phyloP scores from a whole-genome alignment of 2,888 invertebrate genomes.

The Clepsis dumicolana region DNA sequence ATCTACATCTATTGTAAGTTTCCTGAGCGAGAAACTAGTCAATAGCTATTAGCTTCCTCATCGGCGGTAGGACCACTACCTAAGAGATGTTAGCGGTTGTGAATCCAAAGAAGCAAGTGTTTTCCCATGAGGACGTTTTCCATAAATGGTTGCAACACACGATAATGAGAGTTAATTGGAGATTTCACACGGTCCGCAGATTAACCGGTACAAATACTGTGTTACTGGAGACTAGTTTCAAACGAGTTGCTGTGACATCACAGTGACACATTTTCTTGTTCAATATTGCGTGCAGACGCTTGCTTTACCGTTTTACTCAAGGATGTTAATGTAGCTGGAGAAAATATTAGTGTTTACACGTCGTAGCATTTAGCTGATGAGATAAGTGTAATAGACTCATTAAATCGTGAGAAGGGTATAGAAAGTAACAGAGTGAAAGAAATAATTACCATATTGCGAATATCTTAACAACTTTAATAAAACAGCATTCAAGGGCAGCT shows the following conservation, averaged over 20 bases:
- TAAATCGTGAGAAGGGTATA: conserved; percentile 6
- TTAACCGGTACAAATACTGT: conserved; percentile 52
- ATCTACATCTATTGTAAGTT: no score
- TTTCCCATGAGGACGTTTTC: conserved; percentile 39
- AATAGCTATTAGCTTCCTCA: no score
- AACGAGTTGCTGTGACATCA: conserved; percentile 50
- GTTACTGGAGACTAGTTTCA: conserved; percentile 48
- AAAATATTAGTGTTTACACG: conserved; percentile 24
- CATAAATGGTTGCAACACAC: conserved; percentile 53
- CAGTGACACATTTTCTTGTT: conserved; percentile 40
- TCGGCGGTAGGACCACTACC: no score
- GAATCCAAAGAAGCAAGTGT: conserved; percentile 32
- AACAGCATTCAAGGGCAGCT: background rate
- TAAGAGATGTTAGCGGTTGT: conserved; percentile 30
- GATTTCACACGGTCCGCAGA: conserved; percentile 63
- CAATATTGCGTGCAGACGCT: conserved; percentile 17
- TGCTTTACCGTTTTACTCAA: conserved; percentile 39
- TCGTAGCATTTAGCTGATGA: background rate
- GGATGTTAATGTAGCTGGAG: conserved; percentile 35
- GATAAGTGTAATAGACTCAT: conserved; percentile 3
- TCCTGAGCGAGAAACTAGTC: no score
- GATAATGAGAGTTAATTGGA: conserved; percentile 64
- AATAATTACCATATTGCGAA: background rate
- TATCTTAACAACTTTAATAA: background rate
- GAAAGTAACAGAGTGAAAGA: conserved; percentile 2